phyloP scores from a whole-genome alignment of 2,797 vertebrate species.

The Schizopygopsis pylzovi region DNA sequence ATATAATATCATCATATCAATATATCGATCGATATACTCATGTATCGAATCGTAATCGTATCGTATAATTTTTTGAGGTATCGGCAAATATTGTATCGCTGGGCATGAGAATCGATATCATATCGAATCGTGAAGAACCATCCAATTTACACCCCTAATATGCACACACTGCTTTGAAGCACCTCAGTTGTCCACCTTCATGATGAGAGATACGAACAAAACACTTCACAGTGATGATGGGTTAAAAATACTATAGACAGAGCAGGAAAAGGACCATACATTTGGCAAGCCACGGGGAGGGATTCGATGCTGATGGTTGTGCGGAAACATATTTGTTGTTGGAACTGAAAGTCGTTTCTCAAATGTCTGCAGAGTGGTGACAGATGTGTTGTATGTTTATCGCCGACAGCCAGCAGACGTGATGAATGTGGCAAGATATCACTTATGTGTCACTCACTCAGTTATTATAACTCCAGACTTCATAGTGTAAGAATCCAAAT shows the following conservation, averaged over 20 bases:
- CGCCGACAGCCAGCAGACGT: slow-evolving; percentile 34
- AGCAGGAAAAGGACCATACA: neutral
- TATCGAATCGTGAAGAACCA: too few species aligned
- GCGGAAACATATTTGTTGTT: slow-evolving; percentile 30
- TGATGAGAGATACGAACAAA: slow-evolving; percentile 57
- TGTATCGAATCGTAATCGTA: too few species aligned
- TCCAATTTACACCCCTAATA: neutral
- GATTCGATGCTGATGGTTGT: neutral
- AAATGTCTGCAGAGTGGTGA: slow-evolving; percentile 10
- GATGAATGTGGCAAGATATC: slow-evolving; percentile 40
- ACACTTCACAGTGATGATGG: slow-evolving; percentile 32
- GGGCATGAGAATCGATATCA: too few species aligned
- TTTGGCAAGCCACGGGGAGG: neutral
- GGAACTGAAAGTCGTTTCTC: slow-evolving; percentile 18
- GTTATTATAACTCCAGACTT: slow-evolving; percentile 23
- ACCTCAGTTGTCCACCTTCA: slow-evolving; percentile 53
- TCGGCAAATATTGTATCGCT: too few species aligned
- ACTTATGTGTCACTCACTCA: slow-evolving; percentile 34
- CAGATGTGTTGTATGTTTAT: slow-evolving; percentile 42
- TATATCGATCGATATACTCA: too few species aligned
- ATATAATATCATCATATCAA: too few species aligned
- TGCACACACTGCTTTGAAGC: slow-evolving; percentile 25
- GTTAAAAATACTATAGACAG: slow-evolving; percentile 6
- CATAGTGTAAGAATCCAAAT: slow-evolving; percentile 10
- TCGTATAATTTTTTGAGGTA: too few species aligned